phyloP scores from a whole-genome alignment of 2,888 invertebrate genomes.

The Xanthorhoe spadicearia region DNA sequence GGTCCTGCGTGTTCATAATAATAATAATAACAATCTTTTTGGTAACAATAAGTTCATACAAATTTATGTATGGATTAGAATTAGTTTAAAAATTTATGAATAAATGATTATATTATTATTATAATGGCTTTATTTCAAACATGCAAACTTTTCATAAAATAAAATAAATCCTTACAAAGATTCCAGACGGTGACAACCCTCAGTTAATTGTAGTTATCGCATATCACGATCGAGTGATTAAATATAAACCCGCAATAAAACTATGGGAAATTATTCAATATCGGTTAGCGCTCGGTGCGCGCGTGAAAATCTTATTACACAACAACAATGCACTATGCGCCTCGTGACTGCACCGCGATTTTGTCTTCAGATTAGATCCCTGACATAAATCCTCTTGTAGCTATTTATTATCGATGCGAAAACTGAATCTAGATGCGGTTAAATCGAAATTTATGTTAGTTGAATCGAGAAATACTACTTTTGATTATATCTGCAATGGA shows the following conservation, averaged over 20 bases:
- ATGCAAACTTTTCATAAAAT: not conserved
- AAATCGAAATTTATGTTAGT: conserved; percentile 49
- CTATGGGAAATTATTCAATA: conserved; percentile 29
- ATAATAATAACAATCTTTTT: no score
- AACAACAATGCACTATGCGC: conserved; percentile 71
- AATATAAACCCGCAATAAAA: conserved; percentile 23
- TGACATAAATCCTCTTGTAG: conserved; percentile 77
- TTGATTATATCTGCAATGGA: conserved; percentile 45
- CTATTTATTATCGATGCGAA: conserved; percentile 71
- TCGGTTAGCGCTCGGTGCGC: conserved; percentile 50
- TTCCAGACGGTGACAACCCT: not conserved
- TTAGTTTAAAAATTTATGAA: no score
- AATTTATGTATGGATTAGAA: no score
- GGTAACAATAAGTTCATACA: no score
- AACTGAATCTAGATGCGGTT: conserved; percentile 40
- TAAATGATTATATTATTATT: not conserved
- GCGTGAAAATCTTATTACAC: conserved; percentile 67
- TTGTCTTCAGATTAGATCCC: conserved; percentile 74
- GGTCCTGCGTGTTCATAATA: no score
- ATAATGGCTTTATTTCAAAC: not conserved
- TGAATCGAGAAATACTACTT: conserved; percentile 42
- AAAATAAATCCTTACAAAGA: not conserved
- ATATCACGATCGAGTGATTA: conserved; percentile 30
- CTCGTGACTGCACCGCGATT: conserved; percentile 78
- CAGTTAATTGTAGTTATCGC: conserved; percentile 20